Evolutionary conservation across 2,888 invertebrate species (phyloP).

Genomic region (Ornithoptera alexandrae): DNA sequence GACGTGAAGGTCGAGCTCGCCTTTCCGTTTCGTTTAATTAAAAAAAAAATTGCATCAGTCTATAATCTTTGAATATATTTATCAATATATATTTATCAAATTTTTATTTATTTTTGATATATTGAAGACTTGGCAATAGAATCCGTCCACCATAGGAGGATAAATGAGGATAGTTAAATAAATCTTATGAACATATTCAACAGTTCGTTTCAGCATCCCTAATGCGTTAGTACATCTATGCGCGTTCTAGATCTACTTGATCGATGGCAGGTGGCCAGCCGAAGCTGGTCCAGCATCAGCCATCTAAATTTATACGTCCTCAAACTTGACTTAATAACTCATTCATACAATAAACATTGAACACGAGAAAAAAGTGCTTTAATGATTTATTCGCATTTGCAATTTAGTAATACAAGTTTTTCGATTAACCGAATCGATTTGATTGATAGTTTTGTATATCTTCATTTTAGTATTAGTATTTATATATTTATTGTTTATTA

Average conservation of each 20-base stretch:
- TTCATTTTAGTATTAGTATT: no score
- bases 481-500: no score
- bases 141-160: no score
- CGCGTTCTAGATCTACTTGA: constrained; percentile 23
- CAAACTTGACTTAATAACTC: constrained; percentile 27
- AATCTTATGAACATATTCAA: not conserved
- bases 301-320: constrained; percentile 26
- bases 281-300: constrained; percentile 10
- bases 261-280: constrained; percentile 24
- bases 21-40: no score
- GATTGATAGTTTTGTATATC: no score
- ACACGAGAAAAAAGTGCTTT: not conserved
- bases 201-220: not conserved
- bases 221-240: constrained; percentile 7
- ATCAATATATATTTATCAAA: no score
- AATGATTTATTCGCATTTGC: not conserved
- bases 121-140: no score
- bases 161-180: not conserved
- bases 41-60: no score
- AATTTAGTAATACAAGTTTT: not conserved
- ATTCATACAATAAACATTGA: not conserved
- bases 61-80: no score
- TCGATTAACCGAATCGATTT: no score
- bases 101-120: no score
- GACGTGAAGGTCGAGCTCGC: no score